Base-by-base conservation (phyloP, 2,888 invertebrate species). In the Ophonus ardosiacus region DNA sequence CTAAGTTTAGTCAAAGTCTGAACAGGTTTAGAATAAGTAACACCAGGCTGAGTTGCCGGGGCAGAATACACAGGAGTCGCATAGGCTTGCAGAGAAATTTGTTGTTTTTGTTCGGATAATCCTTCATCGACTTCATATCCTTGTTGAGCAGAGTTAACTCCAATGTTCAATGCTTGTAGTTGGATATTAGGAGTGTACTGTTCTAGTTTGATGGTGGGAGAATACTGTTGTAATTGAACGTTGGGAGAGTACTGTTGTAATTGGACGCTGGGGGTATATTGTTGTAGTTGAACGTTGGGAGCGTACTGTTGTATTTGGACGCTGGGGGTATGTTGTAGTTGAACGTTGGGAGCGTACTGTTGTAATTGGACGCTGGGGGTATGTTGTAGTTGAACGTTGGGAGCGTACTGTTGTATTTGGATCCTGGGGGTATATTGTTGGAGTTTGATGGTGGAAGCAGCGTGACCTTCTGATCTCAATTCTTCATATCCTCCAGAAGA, bases 21-120 rank as follows among this genome's bases (percentile, higher is more conserved):
- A 7, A 92, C 71, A 43, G 83, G 90, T 85, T 92, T 91, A 88
- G 92, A 92, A 87, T 93, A 93, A 5, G 92, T 91, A 0, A 92
- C 92, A 1, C 93, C 91, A 3, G 93, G 92, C 21, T 85, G 79
- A 18, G 82, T 56, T 68, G 43, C 80, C 24, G 63, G 79, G 51
- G 57, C 56, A 31, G 40, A 57, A 38, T 40, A 40, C 7, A 17
- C n/a, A 0, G 71, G 71, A 51, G 68, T 5, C 0, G 56, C 85
- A 82, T 56, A 84, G 57, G 17, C 84, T 78, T 78, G 84, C 81
- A 65, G 57, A 81, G 59, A 61, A 85, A 79, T 68, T 31, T 78
- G 15, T 76, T 38, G n/a, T 59, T 79, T 51, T 43, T 86, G 86
- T n/a, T 71, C 84, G 40, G 87, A 86, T 40, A 87, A 78, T 24